phyloP scores from a whole-genome alignment of 2,113 vertebrate genomes.

The Strix uralensis region DNA sequence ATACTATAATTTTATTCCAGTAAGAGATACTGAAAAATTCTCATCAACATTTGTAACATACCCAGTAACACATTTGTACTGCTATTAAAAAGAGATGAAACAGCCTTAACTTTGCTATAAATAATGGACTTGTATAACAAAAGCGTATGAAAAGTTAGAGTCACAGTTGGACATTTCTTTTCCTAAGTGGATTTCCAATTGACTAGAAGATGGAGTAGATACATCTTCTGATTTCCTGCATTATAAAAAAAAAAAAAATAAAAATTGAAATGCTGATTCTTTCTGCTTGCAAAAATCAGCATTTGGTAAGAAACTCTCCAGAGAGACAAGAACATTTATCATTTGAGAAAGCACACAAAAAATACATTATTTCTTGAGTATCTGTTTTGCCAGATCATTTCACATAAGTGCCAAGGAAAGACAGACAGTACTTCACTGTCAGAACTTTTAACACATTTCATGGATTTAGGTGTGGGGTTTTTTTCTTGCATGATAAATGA shows the following conservation, averaged over 20 bases:
- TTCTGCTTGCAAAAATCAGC: slow-evolving; percentile 69
- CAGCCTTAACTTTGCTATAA: not conserved
- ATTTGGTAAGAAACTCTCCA: slow-evolving; percentile 63
- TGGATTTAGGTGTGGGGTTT: not conserved
- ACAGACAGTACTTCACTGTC: slow-evolving; percentile 76
- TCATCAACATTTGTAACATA: not conserved
- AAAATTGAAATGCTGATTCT: slow-evolving; percentile 19
- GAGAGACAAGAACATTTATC: slow-evolving; percentile 76
- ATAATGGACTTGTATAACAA: not conserved
- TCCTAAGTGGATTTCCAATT: not conserved
- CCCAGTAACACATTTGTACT: not conserved
- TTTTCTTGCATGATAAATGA: slow-evolving; percentile 15
- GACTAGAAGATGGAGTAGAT: not conserved
- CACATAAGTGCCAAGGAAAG: slow-evolving; percentile 70
- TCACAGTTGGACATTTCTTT: not conserved
- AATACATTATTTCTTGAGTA: slow-evolving; percentile 73
- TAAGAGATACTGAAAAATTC: not conserved
- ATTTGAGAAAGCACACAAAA: slow-evolving; percentile 69
- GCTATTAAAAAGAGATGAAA: not conserved
- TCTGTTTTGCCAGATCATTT: slow-evolving; percentile 82
- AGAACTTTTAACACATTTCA: slow-evolving; percentile 61
- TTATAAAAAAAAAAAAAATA: not conserved
- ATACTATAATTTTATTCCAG: not conserved
- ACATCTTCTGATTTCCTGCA: not conserved
- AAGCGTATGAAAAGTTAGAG: not conserved